Percentiles rank a stretch among this genome's conserved stretches.
phyloP scores from a whole-genome alignment of 2,888 invertebrate genomes.

The Drosophila atripex region DNA sequence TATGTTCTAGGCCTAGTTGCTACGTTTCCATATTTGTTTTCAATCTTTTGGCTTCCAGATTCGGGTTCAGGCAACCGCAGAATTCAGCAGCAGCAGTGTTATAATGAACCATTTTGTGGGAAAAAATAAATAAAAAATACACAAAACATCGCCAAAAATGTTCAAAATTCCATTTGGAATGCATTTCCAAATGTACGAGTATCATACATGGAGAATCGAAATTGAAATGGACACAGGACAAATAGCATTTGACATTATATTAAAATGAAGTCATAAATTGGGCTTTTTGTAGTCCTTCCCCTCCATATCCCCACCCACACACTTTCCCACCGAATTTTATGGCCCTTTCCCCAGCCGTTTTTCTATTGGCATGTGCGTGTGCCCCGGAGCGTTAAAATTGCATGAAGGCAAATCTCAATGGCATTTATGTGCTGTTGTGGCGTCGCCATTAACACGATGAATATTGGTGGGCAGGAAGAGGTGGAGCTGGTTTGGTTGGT shows the following conservation, averaged over 20 bases:
- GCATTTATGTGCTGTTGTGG: slow-evolving; percentile 40
- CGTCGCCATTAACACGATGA: slow-evolving; percentile 41
- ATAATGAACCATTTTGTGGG: slow-evolving; percentile 76
- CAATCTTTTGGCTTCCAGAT: slow-evolving; percentile 1
- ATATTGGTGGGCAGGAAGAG: background rate
- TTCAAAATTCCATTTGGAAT: slow-evolving; percentile 26
- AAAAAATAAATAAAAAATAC: slow-evolving; percentile 9
- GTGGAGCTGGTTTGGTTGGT: slow-evolving; percentile 1
- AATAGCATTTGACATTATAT: slow-evolving; percentile 71
- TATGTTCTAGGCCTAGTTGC: background rate
- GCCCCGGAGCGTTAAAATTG: slow-evolving; percentile 63
- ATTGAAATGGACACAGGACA: slow-evolving; percentile 61
- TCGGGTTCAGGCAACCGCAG: slow-evolving; percentile 43
- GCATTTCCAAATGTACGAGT: slow-evolving; percentile 35
- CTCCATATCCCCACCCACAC: background rate
- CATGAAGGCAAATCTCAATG: slow-evolving; percentile 63
- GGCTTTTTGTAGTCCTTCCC: background rate
- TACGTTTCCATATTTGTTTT: slow-evolving; percentile 16
- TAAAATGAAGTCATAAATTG: slow-evolving; percentile 72
- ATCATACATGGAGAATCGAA: slow-evolving; percentile 59
- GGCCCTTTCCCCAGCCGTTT: background rate
- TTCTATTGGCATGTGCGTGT: slow-evolving; percentile 21
- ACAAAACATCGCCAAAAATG: slow-evolving; percentile 19
- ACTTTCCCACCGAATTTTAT: background rate
- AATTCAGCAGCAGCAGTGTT: slow-evolving; percentile 64